A percentile compares a stretch with the other conserved stretches of the same genome.
These are phyloP conservation scores for Catocala fraxini DNA, from an alignment of 2,888 invertebrate genomes.

Conservation along the genomic window DNA sequence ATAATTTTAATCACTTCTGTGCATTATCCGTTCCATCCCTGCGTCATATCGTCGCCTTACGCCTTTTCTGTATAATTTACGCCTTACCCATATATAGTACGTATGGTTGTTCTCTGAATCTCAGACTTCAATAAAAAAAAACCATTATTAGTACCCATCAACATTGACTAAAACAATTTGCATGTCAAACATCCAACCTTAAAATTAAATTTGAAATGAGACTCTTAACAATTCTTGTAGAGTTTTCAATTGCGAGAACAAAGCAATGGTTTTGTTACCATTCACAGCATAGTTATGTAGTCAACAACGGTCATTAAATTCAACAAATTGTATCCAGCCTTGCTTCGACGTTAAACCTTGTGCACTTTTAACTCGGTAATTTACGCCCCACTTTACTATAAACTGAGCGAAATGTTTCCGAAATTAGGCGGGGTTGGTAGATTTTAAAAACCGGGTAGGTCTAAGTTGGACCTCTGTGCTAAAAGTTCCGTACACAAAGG, in stretches of 20 bases:
- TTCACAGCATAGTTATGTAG: slow-evolving; percentile 30
- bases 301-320: slow-evolving; percentile 56
- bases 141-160: not conserved
- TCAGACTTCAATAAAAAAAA: too few relatives aligned
- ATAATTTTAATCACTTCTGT: too few relatives aligned
- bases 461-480: too few relatives aligned
- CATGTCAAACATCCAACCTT: slow-evolving; percentile 17
- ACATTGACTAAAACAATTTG: not conserved
- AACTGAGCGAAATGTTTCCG: slow-evolving; percentile 21
- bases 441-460: not conserved
- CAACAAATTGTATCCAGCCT: slow-evolving; percentile 50
- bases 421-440: slow-evolving; percentile 21
- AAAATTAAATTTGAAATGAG: slow-evolving; percentile 29
- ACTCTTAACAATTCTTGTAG: slow-evolving; percentile 25
- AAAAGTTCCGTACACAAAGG: too few relatives aligned
- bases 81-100: too few relatives aligned
- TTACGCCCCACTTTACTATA: slow-evolving; percentile 29
- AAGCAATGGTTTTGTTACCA: slow-evolving; percentile 33
- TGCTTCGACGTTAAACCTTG: slow-evolving; percentile 23
- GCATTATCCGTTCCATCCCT: too few relatives aligned
- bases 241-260: slow-evolving; percentile 30
- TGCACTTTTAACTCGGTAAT: slow-evolving; percentile 39
- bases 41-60: too few relatives aligned
- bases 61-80: too few relatives aligned
- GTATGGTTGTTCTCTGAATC: too few relatives aligned